Evolutionary conservation across 1,140 invertebrate genomes (phyloP), one percentile per base, ranked within the genome.

Genomic region (Heterodera schachtii): DNA sequence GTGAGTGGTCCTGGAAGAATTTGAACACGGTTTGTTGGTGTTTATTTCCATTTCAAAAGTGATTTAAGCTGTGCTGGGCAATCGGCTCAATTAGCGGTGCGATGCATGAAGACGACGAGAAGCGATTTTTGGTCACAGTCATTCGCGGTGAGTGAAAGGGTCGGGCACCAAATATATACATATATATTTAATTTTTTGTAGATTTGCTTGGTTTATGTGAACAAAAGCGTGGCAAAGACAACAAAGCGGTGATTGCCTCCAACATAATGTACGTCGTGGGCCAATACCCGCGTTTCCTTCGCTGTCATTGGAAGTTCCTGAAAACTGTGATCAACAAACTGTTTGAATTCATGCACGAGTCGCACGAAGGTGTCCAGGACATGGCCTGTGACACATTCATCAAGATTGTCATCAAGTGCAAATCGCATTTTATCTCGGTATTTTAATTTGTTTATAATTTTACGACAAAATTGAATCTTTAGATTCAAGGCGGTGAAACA

Each of bases 181-280:
- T 16, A 19, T 79, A n/a, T n/a, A n/a, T n/a, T n/a, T n/a, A n/a
- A n/a, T 76, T 49, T 19, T 71, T 52, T 66, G n/a, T 46, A 66
- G 97, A 99, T 91, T 92, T 99, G 75, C 92, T 99, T 52, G 96
- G 96, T 3, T 91, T 99, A 13, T 99, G 98, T 91, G 98, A 99
- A 91, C 97, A 99, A 90, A 99, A 99, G 90, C 94, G 98, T 86
- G 97, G 97, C 11, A 99, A 99, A 92, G 97, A 99, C 91, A 99
- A 99, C 91, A 99, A 99, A 92, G 98, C 98, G 73, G 99, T 99
- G 76, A 98, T 99, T 89, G 98, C 98, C 7, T 98, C 96, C 81
- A 99, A 99, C 91, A 99, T 99, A 84, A 99, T 99, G 98, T 99
- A 99, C 91, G 97, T 99, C 83, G 98, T 99, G 52, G 98, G 98